Evolutionary conservation across 2,113 vertebrate species (phyloP), one percentile per base, ranked within the genome.

Genomic region (Danionella cerebrum): DNA sequence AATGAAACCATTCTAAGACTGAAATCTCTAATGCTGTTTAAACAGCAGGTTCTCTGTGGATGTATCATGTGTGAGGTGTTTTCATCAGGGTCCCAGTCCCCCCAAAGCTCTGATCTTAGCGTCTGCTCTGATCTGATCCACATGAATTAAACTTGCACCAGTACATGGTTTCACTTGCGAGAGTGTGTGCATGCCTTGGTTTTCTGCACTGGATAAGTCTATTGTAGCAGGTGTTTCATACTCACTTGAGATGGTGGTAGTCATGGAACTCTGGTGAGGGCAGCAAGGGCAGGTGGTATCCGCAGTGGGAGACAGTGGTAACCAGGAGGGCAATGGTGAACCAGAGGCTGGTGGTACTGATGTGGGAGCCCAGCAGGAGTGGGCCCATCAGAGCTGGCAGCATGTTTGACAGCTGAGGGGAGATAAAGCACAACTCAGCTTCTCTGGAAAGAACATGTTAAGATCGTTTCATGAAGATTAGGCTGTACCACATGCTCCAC

Each of bases 191-290:
- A 33, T 33, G 29, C 5, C 1, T 9, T 33, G 29, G 29, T 33
- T 5, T 33, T 33, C 9, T n/a, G n/a, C n/a, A n/a, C n/a, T n/a
- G n/a, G n/a, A n/a, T n/a, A n/a, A n/a, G n/a, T n/a, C n/a, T n/a
- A n/a, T n/a, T n/a, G n/a, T n/a, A n/a, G n/a, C n/a, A n/a, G n/a
- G 29, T 33, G 1, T 1, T 9, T 33, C 29, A 33, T 2, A 55
- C 89, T 45, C 84, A 98, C 95, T 85, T 94, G 83, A 95, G 90
- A 77, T 98, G 96, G 79, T 98, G 95, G 79, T 91, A 98, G 85
- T 97, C 94, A 0, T 98, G 96, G 83, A 94, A 97, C 78, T 98
- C 94, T 0, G 96, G 91, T 0, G 94, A 98, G 0, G 95, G 95
- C 67, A 98, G 87, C 66, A 98, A 84, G 50, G 95, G 95, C 18